Conservation (phyloP, 2,888 invertebrate genomes). For the Eupithecia subumbrata region DNA sequence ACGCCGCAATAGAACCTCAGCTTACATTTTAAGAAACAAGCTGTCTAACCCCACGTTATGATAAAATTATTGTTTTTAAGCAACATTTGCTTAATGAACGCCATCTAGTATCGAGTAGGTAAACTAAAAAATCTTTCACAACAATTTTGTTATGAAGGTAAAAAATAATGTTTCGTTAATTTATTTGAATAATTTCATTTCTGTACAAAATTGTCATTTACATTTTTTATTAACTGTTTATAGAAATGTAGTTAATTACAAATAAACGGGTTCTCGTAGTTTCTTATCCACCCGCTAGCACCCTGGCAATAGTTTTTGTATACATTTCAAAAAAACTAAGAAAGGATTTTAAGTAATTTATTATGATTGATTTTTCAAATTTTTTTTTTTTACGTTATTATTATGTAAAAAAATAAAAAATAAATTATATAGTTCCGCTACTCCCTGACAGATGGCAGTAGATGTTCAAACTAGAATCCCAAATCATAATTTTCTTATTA, state of each 20-base stretch:
- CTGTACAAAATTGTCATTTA: neutral
- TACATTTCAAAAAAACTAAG: neutral
- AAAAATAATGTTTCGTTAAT: neutral
- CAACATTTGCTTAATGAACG: neutral
- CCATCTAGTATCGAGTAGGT: conserved; percentile 13
- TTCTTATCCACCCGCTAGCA: conserved; percentile 4
- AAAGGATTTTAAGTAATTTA: neutral
- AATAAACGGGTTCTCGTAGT: neutral
- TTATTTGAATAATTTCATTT: neutral
- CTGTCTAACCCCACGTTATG: neutral
- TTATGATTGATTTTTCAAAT: neutral
- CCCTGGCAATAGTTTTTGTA: neutral
- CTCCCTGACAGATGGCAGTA: conserved; percentile 61
- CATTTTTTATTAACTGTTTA: neutral
- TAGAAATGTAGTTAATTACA: neutral
- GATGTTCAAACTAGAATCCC: neutral
- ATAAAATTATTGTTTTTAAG: neutral
- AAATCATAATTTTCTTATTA: neutral
- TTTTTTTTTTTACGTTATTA: neutral
- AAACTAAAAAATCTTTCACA: neutral
- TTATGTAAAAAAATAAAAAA: too few species aligned
- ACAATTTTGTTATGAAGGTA: neutral
- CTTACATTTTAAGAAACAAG: neutral
- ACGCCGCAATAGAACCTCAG: neutral
- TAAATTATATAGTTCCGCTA: conserved; percentile 49